phyloP scores from a whole-genome alignment of 2,113 vertebrate species.

The Girardinichthys multiradiatus region DNA sequence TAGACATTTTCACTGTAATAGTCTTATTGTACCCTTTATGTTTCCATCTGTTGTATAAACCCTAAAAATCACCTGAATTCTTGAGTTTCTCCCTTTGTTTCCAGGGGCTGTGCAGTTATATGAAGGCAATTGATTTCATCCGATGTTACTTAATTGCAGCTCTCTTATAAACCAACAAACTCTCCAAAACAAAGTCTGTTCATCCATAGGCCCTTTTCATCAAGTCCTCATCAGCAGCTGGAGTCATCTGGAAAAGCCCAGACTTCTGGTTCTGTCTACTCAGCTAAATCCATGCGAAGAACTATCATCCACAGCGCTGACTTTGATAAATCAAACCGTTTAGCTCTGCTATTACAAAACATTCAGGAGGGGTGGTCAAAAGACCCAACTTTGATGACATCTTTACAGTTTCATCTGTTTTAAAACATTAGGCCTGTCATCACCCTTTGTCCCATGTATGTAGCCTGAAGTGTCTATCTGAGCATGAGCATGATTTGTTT shows the following conservation, averaged over 20 bases:
- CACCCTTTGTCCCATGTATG: not conserved
- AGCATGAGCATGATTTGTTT: conserved; percentile 7
- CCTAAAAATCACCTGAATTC: too few species aligned
- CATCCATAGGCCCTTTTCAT: conserved; percentile 1
- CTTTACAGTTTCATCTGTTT: not conserved
- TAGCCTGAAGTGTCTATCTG: not conserved
- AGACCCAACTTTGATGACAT: conserved; percentile 12
- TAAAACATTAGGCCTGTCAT: not conserved
- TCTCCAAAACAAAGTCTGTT: not conserved
- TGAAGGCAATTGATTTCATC: not conserved
- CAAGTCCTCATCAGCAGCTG: conserved; percentile 7
- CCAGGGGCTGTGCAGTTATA: not conserved
- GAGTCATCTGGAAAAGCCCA: conserved; percentile 26
- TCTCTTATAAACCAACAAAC: not conserved
- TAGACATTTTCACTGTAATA: not conserved
- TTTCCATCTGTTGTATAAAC: not conserved
- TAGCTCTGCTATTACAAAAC: conserved; percentile 10
- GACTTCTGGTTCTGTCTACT: conserved; percentile 30
- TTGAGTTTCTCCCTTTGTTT: not conserved
- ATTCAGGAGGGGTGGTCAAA: conserved; percentile 33
- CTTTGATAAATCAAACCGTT: conserved; percentile 53
- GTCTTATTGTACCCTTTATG: not conserved
- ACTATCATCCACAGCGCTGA: conserved; percentile 30
- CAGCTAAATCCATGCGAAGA: conserved; percentile 47
- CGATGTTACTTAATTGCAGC: not conserved